Evolutionary conservation across 2,888 invertebrate species (phyloP), one percentile per base, ranked within the genome.

Genomic region (Ormyrus rosae): DNA sequence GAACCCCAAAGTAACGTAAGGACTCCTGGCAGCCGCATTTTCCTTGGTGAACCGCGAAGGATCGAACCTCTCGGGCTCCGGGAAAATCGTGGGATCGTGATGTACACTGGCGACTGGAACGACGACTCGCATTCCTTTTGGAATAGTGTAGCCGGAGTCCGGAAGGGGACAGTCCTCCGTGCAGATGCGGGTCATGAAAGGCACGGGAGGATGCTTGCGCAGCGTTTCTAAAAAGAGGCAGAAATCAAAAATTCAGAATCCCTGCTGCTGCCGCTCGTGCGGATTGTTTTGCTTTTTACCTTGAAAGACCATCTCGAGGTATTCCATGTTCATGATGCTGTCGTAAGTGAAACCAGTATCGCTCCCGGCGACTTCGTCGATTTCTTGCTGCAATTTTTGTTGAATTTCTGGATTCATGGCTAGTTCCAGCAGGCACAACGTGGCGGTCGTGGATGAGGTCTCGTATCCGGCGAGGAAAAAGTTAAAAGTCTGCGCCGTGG

Each of bases 391-490:
- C 0, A 91, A 86, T 84, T 86, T 91, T 9, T 90, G 84, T 84
- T 92, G 92, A 11, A 92, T 88, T 0, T 88, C 85, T 50, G 86
- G 86, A 84, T 91, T 87, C 10, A 83, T 72, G 5, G 92, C 91
- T 83, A 92, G 87, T 85, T 92, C 91, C 78, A 91, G 92, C 6
- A 92, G 82, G 4, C 91, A 90, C 77, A 91, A 91, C 78, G 91
- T 91, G 13, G 90, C 90, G 2, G 92, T 91, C 0, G 92, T 90
- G 3, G 92, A 91, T 0, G 92, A 91, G 0, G 92, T 92, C 84
- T 92, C 92, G 81, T 92, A 92, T 6, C 92, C 92, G 63, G 92
- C 92, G 68, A 91, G 72, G 81, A 91, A 91, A 83, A 92, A 91
- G 3, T 91, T 88, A 72, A 88, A 92, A 3, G 91, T 91, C 84